Conservation (phyloP, 2,113 vertebrate genomes). For the Mus pahari region DNA sequence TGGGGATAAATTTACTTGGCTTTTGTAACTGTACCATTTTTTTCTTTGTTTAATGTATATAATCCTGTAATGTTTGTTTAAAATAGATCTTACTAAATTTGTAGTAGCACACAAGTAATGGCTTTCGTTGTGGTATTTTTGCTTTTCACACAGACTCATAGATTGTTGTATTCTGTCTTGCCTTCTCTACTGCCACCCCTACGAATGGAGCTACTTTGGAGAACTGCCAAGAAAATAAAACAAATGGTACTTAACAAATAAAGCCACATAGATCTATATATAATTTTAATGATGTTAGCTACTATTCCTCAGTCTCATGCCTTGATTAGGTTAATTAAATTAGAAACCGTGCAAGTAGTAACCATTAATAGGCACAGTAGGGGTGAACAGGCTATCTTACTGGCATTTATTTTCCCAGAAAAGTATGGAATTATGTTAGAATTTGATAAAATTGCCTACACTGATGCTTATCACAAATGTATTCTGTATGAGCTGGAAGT, state of each 20-base stretch:
- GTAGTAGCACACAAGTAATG: background rate
- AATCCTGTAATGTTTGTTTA: background rate
- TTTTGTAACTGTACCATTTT: conserved; percentile 2
- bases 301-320: background rate
- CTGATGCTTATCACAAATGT: background rate
- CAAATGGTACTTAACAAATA: background rate
- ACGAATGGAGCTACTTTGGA: conserved; percentile 5
- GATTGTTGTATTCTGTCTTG: background rate
- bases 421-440: background rate
- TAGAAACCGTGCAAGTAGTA: background rate
- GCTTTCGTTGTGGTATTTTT: background rate
- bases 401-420: background rate
- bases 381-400: background rate
- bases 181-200: background rate
- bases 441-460: background rate
- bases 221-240: conserved; percentile 6
- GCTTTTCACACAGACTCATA: background rate
- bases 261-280: background rate
- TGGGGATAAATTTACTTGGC: conserved; percentile 1
- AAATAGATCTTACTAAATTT: background rate
- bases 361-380: background rate
- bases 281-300: background rate
- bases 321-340: background rate
- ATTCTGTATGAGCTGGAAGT: background rate
- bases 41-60: background rate